Conservation (phyloP, 1,140 invertebrate species). For the Lutraria rhynchaena region DNA sequence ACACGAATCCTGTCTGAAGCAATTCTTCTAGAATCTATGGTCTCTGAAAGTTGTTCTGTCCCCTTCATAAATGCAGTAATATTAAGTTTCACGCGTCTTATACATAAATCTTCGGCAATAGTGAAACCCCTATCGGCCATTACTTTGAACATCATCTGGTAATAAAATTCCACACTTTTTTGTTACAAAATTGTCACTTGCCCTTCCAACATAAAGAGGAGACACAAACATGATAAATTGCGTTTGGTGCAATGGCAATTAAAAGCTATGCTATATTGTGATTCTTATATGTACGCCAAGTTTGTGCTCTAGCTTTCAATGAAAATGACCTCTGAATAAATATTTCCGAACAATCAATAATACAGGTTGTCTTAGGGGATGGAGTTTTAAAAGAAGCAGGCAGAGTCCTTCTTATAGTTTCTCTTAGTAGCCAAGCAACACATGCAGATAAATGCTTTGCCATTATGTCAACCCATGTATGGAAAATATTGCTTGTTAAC, state of each 20-base stretch:
- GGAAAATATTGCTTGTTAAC: no score
- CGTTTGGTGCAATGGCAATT: conserved; percentile 72
- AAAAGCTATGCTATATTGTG: conserved; percentile 72
- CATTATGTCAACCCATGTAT: no score
- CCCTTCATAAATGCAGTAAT: conserved; percentile 9
- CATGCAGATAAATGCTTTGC: no score
- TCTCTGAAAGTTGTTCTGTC: not conserved
- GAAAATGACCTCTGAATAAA: no score
- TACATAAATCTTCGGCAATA: conserved; percentile 37
- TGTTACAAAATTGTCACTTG: conserved; percentile 71
- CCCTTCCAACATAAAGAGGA: conserved; percentile 68
- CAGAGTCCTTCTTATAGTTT: conserved; percentile 37
- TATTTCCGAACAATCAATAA: conserved; percentile 69
- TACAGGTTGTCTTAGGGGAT: conserved; percentile 50
- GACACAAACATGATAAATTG: conserved; percentile 72
- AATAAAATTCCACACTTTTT: conserved; percentile 68
- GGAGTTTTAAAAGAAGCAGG: conserved; percentile 42
- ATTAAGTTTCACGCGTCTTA: not conserved
- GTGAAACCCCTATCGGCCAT: conserved; percentile 69
- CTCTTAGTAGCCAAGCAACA: no score
- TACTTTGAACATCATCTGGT: conserved; percentile 65
- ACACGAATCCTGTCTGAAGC: not conserved
- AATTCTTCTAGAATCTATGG: conserved; percentile 11
- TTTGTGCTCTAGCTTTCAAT: conserved; percentile 42
- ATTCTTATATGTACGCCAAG: conserved; percentile 58